Conservation (phyloP, 2,888 invertebrate species). For the Philereme transversata region DNA sequence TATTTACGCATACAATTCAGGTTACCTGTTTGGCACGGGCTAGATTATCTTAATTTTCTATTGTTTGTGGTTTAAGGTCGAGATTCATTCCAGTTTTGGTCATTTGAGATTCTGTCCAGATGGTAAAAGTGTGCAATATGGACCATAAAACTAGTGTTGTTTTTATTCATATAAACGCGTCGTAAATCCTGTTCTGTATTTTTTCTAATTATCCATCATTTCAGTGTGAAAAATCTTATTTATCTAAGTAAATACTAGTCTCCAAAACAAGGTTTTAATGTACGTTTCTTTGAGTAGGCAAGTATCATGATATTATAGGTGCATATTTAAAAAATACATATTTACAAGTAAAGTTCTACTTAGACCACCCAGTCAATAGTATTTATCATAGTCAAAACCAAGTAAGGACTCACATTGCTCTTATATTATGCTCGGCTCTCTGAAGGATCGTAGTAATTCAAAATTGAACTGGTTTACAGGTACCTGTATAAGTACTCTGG, state of each 20-base stretch:
- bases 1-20: slow-evolving; percentile 38
- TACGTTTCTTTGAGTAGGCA: too few relatives aligned
- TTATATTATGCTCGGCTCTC: slow-evolving; percentile 16
- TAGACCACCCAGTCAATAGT: slow-evolving; percentile 20
- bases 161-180: too few relatives aligned
- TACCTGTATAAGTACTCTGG: slow-evolving; percentile 13
- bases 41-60: slow-evolving; percentile 42
- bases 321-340: too few relatives aligned
- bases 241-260: too few relatives aligned
- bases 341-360: background rate
- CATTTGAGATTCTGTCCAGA: slow-evolving; percentile 20
- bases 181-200: too few relatives aligned
- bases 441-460: slow-evolving; percentile 43
- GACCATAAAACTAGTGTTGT: background rate
- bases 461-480: slow-evolving; percentile 53
- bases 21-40: slow-evolving; percentile 42
- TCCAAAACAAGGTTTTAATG: too few relatives aligned
- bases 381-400: slow-evolving; percentile 16
- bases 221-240: too few relatives aligned
- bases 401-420: slow-evolving; percentile 12
- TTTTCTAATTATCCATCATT: too few relatives aligned
- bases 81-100: slow-evolving; percentile 30
- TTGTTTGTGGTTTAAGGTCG: slow-evolving; percentile 38
- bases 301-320: too few relatives aligned
- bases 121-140: background rate